phyloP scores from a whole-genome alignment of 2,888 invertebrate genomes.

The Electrophaes corylata region DNA sequence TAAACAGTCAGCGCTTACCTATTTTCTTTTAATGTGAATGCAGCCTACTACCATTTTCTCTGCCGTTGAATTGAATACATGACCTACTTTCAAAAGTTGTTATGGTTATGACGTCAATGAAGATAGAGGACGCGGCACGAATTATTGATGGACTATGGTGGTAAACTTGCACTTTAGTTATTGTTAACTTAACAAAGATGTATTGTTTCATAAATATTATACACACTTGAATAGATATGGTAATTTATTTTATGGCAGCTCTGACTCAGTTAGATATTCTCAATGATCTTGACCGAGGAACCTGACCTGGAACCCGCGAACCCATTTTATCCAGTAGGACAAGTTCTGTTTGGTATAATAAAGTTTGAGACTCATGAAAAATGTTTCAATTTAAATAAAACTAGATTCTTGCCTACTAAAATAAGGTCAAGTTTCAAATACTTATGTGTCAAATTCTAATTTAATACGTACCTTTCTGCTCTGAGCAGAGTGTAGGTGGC shows the following conservation, averaged over 20 bases:
- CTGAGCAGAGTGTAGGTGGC: constrained; percentile 76
- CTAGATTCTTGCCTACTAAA: too few species aligned
- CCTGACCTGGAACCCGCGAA: too few species aligned
- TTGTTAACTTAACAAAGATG: not conserved
- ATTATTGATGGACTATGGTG: constrained; percentile 40
- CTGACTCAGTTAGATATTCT: too few species aligned
- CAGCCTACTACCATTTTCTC: constrained; percentile 29
- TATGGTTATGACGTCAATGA: constrained; percentile 71
- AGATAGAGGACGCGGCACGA: constrained; percentile 43
- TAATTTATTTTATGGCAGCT: too few species aligned
- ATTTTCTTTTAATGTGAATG: constrained; percentile 14
- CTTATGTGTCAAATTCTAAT: too few species aligned
- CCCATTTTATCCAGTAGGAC: too few species aligned
- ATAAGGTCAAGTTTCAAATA: too few species aligned
- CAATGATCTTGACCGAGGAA: too few species aligned
- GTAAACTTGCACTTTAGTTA: constrained; percentile 11
- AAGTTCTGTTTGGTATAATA: too few species aligned
- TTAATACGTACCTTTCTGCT: constrained; percentile 70
- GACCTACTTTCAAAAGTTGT: constrained; percentile 74
- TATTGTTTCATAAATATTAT: not conserved
- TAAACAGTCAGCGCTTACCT: not conserved
- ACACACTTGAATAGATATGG: too few species aligned
- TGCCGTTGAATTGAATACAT: constrained; percentile 65
- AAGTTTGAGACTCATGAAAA: too few species aligned
- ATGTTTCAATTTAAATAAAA: too few species aligned